phyloP scores from a whole-genome alignment of 1,140 invertebrate genomes.

The Panagrolaimus sp. region DNA sequence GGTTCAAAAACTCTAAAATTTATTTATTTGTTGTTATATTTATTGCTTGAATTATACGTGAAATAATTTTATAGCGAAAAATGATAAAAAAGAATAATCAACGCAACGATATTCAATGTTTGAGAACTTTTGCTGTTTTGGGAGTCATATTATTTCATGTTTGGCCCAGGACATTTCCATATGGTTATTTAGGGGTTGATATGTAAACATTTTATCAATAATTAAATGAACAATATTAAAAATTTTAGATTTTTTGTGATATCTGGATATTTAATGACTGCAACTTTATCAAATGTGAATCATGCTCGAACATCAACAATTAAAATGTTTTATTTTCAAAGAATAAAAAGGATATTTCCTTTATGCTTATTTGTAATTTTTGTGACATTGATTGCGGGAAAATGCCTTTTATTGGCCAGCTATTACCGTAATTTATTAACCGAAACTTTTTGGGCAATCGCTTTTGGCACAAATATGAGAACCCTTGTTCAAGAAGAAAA shows the following conservation, averaged over 20 bases:
- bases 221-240: too few relatives aligned
- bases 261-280: background rate
- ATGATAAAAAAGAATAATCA: too few relatives aligned
- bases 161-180: conserved; percentile 4
- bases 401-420: background rate
- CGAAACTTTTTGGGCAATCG: background rate
- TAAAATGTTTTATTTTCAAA: background rate
- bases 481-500: background rate
- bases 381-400: background rate
- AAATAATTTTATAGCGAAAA: too few relatives aligned
- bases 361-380: background rate
- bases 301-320: background rate
- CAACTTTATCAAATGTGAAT: background rate
- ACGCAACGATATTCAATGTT: conserved; percentile 18
- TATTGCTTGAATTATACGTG: too few relatives aligned
- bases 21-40: too few relatives aligned
- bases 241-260: conserved; percentile 13
- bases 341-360: conserved; percentile 6
- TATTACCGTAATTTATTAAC: background rate
- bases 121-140: conserved; percentile 15
- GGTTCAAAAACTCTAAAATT: too few relatives aligned
- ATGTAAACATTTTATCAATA: conserved; percentile 1
- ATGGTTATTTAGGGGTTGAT: conserved; percentile 23
- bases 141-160: conserved; percentile 19
- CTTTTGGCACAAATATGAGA: background rate